These are phyloP conservation scores for Dendrocincla tyrannina DNA, from an alignment of 2,797 vertebrate species.

Conservation along the genomic window DNA sequence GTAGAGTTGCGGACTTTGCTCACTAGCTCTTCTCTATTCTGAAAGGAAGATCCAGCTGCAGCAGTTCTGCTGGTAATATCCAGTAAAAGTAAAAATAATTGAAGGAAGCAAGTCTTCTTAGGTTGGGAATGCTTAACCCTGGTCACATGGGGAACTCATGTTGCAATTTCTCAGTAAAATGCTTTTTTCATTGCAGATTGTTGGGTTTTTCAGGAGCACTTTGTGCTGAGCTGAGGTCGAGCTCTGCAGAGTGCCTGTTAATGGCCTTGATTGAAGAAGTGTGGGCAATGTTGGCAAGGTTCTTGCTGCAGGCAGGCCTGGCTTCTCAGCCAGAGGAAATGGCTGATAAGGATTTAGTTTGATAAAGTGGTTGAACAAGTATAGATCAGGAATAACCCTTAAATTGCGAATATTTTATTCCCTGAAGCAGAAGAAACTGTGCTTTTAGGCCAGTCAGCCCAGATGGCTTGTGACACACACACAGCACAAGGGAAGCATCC, in stretches of 20 bases:
- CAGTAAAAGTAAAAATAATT: not conserved
- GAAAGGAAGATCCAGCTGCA: not conserved
- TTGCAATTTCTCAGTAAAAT: not conserved
- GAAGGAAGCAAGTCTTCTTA: not conserved
- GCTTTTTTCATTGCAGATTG: not conserved
- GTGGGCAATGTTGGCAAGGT: not conserved
- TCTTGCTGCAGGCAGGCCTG: not conserved
- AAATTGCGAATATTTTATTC: not conserved
- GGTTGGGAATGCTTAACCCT: not conserved
- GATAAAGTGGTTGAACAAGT: not conserved
- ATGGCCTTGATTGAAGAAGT: not conserved
- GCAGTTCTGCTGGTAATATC: not conserved
- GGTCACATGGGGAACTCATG: not conserved
- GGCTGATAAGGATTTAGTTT: not conserved
- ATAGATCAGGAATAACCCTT: not conserved
- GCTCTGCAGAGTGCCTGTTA: conserved; percentile 9
- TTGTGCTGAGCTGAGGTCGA: not conserved
- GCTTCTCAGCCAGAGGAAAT: not conserved
- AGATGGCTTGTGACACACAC: conserved; percentile 16
- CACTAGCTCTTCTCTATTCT: not conserved
- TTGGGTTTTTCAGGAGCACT: not conserved
- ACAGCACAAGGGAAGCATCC: not conserved
- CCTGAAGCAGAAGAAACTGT: not conserved
- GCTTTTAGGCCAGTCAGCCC: not conserved
- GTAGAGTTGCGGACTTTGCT: not conserved